Percentiles rank a stretch among this genome's conserved stretches.
Evolutionary conservation across 2,113 vertebrate genomes (phyloP).

Genomic region (Oryzias melastigma): DNA sequence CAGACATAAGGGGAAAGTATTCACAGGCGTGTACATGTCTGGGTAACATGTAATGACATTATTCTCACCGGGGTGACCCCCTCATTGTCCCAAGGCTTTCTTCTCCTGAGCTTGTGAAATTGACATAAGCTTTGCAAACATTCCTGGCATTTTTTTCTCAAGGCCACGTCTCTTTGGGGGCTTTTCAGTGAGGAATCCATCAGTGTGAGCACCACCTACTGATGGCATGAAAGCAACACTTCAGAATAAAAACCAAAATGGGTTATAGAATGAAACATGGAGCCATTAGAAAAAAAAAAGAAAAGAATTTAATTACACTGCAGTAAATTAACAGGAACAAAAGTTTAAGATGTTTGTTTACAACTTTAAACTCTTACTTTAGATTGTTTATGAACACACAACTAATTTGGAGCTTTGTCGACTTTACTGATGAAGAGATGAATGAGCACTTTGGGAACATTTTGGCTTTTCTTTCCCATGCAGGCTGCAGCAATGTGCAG

Average conservation of each 20-base stretch:
- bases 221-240: slow-evolving; percentile 16
- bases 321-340: too few species aligned
- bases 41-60: slow-evolving; percentile 77
- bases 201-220: slow-evolving; percentile 61
- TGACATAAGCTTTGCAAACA: slow-evolving; percentile 81
- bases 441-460: too few species aligned
- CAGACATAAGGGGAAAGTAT: slow-evolving; percentile 46
- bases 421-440: too few species aligned
- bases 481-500: too few species aligned
- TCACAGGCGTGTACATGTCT: slow-evolving; percentile 61
- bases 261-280: not conserved
- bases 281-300: too few species aligned
- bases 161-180: slow-evolving; percentile 58
- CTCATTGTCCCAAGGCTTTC: slow-evolving; percentile 74
- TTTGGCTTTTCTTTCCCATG: too few species aligned
- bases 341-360: too few species aligned
- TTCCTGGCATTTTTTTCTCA: slow-evolving; percentile 80
- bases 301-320: too few species aligned
- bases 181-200: slow-evolving; percentile 34
- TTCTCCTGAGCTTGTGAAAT: slow-evolving; percentile 76
- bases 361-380: too few species aligned
- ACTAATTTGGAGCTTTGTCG: too few species aligned
- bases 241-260: not conserved
- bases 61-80: slow-evolving; percentile 75
- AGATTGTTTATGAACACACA: too few species aligned